These are phyloP conservation scores for Ophion ventricosus DNA, from an alignment of 2,888 invertebrate species.

Conservation along the genomic window DNA sequence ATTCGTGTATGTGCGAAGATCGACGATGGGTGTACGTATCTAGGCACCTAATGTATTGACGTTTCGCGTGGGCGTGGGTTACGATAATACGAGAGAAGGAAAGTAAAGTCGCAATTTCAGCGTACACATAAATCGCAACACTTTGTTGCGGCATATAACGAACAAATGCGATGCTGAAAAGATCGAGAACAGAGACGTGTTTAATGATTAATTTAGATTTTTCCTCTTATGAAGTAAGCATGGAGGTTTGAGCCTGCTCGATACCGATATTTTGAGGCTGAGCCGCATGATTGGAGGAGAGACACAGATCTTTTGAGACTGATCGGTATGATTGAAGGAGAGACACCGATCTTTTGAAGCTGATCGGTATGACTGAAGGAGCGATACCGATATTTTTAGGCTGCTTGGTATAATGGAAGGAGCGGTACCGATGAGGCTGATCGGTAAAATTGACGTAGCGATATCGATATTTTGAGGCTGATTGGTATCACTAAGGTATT, in stretches of 20 bases:
- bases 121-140: slow-evolving; percentile 41
- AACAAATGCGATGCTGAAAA: slow-evolving; percentile 31
- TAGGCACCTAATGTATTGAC: slow-evolving; percentile 47
- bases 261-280: too few relatives aligned
- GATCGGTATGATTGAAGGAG: background rate
- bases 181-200: slow-evolving; percentile 2
- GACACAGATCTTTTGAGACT: background rate
- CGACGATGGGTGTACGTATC: slow-evolving; percentile 59
- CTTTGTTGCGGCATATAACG: slow-evolving; percentile 37
- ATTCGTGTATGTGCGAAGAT: slow-evolving; percentile 62
- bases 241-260: background rate
- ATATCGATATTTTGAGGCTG: background rate
- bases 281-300: background rate
- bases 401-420: background rate
- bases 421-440: background rate
- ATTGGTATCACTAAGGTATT: too few relatives aligned
- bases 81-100: slow-evolving; percentile 65
- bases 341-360: background rate
- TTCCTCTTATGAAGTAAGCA: background rate
- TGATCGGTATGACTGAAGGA: background rate
- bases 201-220: background rate
- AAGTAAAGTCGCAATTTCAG: slow-evolving; percentile 62
- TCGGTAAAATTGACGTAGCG: background rate
- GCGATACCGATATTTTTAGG: background rate
- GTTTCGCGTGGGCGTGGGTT: slow-evolving; percentile 64